Evolutionary conservation across 2,113 vertebrate genomes (phyloP).

Genomic region (Pholis gunnellus): DNA sequence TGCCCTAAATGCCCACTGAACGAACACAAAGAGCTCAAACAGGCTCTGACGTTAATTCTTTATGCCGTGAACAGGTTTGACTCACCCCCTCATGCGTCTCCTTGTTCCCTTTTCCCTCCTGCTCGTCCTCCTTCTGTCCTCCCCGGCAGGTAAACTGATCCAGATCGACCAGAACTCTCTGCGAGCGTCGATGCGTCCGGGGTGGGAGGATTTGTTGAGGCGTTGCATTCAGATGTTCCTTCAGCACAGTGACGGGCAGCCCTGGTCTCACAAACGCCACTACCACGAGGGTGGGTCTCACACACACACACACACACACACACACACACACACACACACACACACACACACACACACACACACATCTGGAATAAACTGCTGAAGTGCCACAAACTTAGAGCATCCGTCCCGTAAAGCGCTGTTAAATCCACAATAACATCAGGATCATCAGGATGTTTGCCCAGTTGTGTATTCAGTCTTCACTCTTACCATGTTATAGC

Average conservation of each 20-base stretch:
- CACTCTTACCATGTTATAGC: background rate
- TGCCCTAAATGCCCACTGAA: background rate
- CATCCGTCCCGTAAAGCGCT: background rate
- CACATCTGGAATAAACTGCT: background rate
- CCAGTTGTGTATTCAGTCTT: background rate
- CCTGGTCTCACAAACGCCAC: slow-evolving; percentile 96
- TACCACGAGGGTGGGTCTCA: slow-evolving; percentile 92
- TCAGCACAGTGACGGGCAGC: slow-evolving; percentile 94
- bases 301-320: background rate
- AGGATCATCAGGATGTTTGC: slow-evolving; percentile 2
- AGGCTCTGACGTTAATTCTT: background rate
- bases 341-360: background rate
- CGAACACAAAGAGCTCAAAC: slow-evolving; percentile 12
- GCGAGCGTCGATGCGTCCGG: slow-evolving; percentile 95
- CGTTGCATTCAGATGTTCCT: slow-evolving; percentile 97
- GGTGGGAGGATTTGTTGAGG: slow-evolving; percentile 95
- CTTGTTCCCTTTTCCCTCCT: background rate
- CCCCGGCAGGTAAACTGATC: slow-evolving; percentile 92
- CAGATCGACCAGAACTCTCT: slow-evolving; percentile 96
- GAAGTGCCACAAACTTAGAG: background rate
- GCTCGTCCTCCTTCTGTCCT: background rate
- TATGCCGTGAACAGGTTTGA: slow-evolving; percentile 11
- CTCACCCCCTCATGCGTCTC: background rate
- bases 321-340: background rate
- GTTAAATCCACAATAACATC: background rate